Conservation (phyloP, 2,113 vertebrate species). For the Psittacula cyanocephala region DNA sequence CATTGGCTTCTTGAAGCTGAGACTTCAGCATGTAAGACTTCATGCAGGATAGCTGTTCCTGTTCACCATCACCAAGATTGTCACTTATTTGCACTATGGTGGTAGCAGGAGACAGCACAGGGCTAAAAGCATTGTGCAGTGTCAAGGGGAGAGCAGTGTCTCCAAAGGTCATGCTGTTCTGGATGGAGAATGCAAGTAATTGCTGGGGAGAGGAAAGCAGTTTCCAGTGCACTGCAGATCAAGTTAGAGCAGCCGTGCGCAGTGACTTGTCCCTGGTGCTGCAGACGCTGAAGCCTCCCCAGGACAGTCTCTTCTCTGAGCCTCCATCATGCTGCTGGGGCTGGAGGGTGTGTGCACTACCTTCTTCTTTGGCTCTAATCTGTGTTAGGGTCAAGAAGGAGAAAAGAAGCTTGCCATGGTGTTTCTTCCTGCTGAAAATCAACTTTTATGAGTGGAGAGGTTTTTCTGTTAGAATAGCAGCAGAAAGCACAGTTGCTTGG, state of each 20-base stretch:
- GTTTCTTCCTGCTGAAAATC: not conserved
- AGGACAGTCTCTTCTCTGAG: not conserved
- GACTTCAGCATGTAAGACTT: no score
- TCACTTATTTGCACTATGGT: rapidly evolving
- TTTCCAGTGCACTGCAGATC: not conserved
- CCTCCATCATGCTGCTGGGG: rapidly evolving
- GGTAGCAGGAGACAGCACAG: not conserved
- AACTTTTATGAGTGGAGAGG: not conserved
- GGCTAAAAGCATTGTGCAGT: not conserved
- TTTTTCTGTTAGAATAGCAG: not conserved
- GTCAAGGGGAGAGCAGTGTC: not conserved
- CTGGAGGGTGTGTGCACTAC: no score
- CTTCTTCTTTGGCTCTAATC: not conserved
- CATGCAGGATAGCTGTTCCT: not conserved
- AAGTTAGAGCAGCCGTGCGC: not conserved
- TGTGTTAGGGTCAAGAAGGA: not conserved
- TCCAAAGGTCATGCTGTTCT: not conserved
- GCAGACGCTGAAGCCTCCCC: not conserved
- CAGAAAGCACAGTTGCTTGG: not conserved
- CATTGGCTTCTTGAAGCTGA: not conserved
- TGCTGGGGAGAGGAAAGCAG: not conserved
- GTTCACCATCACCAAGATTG: rapidly evolving
- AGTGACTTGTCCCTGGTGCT: not conserved
- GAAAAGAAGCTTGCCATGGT: not conserved
- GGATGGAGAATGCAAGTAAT: not conserved